These are phyloP conservation scores for Riparia riparia DNA, from an alignment of 2,113 vertebrate genomes.

Conservation along the genomic window DNA sequence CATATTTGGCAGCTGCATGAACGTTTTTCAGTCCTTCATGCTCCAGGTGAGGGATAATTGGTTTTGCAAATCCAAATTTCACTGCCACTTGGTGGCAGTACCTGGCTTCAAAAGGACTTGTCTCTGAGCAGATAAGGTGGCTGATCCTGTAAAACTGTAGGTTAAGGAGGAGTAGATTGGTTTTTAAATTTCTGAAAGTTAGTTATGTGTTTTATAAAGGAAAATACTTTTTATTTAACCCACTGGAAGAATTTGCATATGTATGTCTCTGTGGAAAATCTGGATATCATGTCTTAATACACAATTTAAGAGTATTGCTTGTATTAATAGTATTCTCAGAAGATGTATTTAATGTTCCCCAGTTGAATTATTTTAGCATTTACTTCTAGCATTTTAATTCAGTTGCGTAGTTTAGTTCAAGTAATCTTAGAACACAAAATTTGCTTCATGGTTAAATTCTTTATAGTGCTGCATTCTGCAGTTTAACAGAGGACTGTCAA, in stretches of 20 bases:
- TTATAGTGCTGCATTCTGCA: not conserved
- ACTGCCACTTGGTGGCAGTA: slow-evolving; percentile 82
- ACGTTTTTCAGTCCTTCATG: not conserved
- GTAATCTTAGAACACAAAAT: not conserved
- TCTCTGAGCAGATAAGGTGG: not conserved
- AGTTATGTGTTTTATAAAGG: not conserved
- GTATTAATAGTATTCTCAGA: slow-evolving; percentile 14
- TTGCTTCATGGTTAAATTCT: not conserved
- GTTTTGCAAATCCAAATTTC: slow-evolving; percentile 31
- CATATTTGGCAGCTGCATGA: not conserved
- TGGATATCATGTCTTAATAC: not conserved
- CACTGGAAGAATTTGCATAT: not conserved
- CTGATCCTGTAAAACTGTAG: not conserved
- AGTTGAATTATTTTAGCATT: slow-evolving; percentile 16
- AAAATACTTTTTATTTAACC: slow-evolving; percentile 13
- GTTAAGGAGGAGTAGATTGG: not conserved
- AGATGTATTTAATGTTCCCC: slow-evolving; percentile 20
- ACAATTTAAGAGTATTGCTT: not conserved
- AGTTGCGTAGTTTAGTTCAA: not conserved
- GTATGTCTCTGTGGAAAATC: not conserved
- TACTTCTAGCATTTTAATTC: slow-evolving; percentile 4
- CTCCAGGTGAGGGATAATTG: not conserved
- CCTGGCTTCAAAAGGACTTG: slow-evolving; percentile 68
- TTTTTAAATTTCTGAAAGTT: not conserved
- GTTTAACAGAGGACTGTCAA: not conserved